phyloP scores from a whole-genome alignment of 64 coral and sea anemone genomes.

The Stichodactyla mertensii region DNA sequence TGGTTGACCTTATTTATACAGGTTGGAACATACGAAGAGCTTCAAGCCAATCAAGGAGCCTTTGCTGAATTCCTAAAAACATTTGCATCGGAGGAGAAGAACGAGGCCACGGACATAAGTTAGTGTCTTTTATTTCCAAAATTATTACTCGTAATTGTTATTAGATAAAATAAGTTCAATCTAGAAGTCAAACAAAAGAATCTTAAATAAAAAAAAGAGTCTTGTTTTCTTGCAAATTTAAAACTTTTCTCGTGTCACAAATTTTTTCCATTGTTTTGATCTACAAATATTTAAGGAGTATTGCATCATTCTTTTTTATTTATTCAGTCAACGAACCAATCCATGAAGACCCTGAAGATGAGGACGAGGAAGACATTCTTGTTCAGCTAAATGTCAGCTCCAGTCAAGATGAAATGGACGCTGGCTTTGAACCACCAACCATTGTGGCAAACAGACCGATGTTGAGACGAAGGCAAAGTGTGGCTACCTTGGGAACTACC shows the following conservation, averaged over 20 bases:
- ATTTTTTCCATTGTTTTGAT: too few relatives aligned
- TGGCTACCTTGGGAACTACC: conserved; percentile 14
- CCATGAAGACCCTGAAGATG: neutral
- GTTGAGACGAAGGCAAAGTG: neutral
- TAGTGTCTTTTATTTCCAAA: neutral
- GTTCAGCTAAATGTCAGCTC: neutral
- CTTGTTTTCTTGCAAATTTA: too few relatives aligned
- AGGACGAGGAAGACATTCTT: conserved; percentile 26
- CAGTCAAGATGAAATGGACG: conserved; percentile 12
- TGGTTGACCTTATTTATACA: neutral
- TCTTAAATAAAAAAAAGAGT: too few relatives aligned
- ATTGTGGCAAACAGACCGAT: neutral
- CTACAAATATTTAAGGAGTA: too few relatives aligned
- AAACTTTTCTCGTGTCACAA: too few relatives aligned
- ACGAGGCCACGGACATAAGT: neutral
- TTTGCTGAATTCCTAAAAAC: conserved; percentile 77
- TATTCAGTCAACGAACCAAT: neutral
- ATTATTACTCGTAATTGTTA: too few relatives aligned
- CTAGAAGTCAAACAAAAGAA: too few relatives aligned
- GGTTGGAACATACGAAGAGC: conserved; percentile 58
- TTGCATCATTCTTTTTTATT: neutral
- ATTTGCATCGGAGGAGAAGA: conserved; percentile 50
- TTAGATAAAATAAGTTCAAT: too few relatives aligned
- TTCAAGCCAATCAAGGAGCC: conserved; percentile 58
- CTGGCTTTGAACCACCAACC: conserved; percentile 4